These are phyloP conservation scores for Poeciliopsis retropinna DNA, from an alignment of 2,113 vertebrate genomes.

Conservation along the genomic window DNA sequence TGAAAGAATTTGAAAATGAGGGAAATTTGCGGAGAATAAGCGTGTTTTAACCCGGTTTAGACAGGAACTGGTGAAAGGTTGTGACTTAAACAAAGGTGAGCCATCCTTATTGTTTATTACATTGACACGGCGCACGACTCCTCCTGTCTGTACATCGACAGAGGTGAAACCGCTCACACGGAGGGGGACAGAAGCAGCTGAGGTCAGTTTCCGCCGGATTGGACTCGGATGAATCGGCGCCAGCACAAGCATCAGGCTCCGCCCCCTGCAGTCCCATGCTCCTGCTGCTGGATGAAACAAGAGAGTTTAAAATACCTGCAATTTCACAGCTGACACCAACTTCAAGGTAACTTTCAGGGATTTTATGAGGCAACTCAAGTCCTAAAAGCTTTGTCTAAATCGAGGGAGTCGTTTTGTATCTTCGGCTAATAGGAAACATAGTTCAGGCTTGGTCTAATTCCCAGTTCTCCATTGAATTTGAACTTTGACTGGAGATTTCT, in stretches of 20 bases:
- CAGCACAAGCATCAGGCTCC: background rate
- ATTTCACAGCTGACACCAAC: too few relatives aligned
- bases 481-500: too few relatives aligned
- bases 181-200: constrained; percentile 38
- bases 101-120: background rate
- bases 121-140: background rate
- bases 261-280: background rate
- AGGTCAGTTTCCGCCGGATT: constrained; percentile 62
- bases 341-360: too few relatives aligned
- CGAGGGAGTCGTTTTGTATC: too few relatives aligned
- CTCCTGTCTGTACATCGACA: constrained; percentile 3
- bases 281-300: background rate
- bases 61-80: background rate
- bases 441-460: too few relatives aligned
- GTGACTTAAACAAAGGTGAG: background rate
- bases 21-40: background rate
- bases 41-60: background rate
- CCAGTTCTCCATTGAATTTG: too few relatives aligned
- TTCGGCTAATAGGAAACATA: too few relatives aligned
- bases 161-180: constrained; percentile 16
- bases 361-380: too few relatives aligned
- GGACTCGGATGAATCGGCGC: constrained; percentile 24
- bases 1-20: background rate
- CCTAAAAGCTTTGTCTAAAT: too few relatives aligned
- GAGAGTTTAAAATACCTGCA: background rate